Percentiles rank a stretch among this genome's conserved stretches.
Conservation (phyloP, 2,888 invertebrate genomes). For the Rhingia rostrata region DNA sequence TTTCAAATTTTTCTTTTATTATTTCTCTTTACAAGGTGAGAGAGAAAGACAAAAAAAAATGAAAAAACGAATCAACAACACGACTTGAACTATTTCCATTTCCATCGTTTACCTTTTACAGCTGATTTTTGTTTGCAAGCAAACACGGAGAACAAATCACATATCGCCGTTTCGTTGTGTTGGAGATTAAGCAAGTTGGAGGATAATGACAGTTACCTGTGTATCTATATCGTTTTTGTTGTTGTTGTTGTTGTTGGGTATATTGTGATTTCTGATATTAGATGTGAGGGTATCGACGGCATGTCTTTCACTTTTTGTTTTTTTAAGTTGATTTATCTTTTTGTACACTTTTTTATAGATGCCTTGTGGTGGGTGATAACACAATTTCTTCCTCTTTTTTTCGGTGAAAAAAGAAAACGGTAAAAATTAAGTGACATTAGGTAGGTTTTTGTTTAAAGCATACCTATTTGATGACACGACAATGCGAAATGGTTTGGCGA, state of each 20-base stretch:
- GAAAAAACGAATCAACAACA: too few relatives aligned
- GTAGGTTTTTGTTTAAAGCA: background rate
- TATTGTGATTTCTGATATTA: too few relatives aligned
- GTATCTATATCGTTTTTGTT: background rate
- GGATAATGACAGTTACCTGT: conserved; percentile 31
- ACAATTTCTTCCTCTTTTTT: background rate
- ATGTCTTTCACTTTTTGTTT: too few relatives aligned
- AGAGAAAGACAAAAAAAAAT: conserved; percentile 40
- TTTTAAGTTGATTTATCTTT: conserved; percentile 11
- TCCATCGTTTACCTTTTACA: conserved; percentile 67
- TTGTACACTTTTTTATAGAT: background rate
- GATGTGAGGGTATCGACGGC: too few relatives aligned
- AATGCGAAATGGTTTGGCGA: too few relatives aligned
- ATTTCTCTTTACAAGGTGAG: conserved; percentile 14
- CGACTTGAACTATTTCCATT: conserved; percentile 63
- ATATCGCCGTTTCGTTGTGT: background rate
- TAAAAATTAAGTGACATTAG: background rate
- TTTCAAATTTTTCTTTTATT: background rate
- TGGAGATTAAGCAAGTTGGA: background rate
- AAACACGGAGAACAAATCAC: conserved; percentile 10
- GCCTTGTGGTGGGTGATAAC: background rate
- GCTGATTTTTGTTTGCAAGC: conserved; percentile 72
- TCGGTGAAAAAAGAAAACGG: background rate
- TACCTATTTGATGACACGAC: too few relatives aligned
- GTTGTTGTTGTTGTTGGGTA: too few relatives aligned